A percentile compares a stretch with the other conserved stretches of the same genome.
Evolutionary conservation across 2,113 vertebrate genomes (phyloP).

Genomic region (Sciurus niger): DNA sequence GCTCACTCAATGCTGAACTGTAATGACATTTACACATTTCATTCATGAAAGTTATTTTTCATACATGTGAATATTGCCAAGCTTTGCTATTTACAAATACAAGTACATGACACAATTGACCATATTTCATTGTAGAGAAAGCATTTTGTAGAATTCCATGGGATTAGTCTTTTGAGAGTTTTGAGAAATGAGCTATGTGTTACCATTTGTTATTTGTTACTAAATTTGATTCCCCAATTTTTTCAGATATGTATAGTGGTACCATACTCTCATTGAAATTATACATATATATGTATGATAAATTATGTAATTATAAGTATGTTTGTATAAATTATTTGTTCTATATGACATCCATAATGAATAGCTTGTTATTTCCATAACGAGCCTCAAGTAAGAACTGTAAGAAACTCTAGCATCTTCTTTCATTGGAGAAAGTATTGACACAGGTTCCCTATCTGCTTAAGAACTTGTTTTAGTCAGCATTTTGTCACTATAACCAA

Average conservation of each 20-base stretch:
- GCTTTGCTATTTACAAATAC: neutral
- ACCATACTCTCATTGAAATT: neutral
- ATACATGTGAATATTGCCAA: neutral
- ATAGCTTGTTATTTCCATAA: neutral
- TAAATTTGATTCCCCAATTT: neutral
- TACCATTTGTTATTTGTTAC: neutral
- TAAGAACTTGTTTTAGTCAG: too few relatives aligned
- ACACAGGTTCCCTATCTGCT: neutral
- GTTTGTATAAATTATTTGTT: too few relatives aligned
- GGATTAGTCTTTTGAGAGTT: neutral
- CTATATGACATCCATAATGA: neutral
- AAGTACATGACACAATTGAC: neutral
- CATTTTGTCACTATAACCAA: too few relatives aligned
- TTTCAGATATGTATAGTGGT: neutral
- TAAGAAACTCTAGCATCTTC: neutral
- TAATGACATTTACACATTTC: neutral
- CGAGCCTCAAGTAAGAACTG: neutral
- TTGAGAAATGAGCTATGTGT: neutral
- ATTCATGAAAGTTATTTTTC: neutral
- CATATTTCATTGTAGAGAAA: neutral
- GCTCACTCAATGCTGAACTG: neutral
- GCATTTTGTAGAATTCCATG: neutral
- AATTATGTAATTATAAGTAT: neutral
- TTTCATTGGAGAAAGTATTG: neutral
- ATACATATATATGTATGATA: neutral